Evolutionary conservation across 1,140 invertebrate genomes (phyloP), one percentile per base, ranked within the genome.

Genomic region (Phenacoccus solenopsis): DNA sequence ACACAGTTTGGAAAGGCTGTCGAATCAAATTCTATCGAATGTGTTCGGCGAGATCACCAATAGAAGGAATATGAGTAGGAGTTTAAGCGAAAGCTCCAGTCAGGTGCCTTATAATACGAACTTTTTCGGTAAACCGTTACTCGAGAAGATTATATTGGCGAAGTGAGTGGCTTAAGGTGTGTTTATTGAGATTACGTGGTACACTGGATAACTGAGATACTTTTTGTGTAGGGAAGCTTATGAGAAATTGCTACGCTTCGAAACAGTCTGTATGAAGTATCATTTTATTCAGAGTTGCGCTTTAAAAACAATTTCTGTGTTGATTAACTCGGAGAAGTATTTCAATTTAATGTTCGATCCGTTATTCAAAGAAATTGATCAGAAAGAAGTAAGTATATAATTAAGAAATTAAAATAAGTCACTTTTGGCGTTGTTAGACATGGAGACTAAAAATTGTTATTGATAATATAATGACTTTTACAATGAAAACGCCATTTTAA

Each of bases 301-400:
- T 28, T 75, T 88, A 70, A 86, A 86, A 76, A 77, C 81, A 5
- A 73, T 87, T 16, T 76, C 79, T 68, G 76, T 78, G 21, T 76
- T 86, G 1, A 73, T 85, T 13, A 79, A 79, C 70, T 82, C 80
- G 69, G 80, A 79, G 68, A 78, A 79, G 68, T 85, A 80, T 77
- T 79, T 78, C 1, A 85, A 87, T 74, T 76, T 85, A 73, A 76
- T 86, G 56, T 75, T 86, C 4, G 79, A 85, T 16, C 82, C 81
- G 1, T 69, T 70, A 20, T 49, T 69, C 16, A 24, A 27, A 24
- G 59, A 64, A 38, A 38, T 10, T 24, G 21, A 24, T 13, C 10
- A 24, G 22, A 24, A 64, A 24, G 59, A 64, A 22, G 21, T 24
- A 4, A 64, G 21, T 25, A 49, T 49, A 13, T 32, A 32, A 32